Base-by-base conservation (phyloP, 2,888 invertebrate species). In the Euphydryas editha region DNA sequence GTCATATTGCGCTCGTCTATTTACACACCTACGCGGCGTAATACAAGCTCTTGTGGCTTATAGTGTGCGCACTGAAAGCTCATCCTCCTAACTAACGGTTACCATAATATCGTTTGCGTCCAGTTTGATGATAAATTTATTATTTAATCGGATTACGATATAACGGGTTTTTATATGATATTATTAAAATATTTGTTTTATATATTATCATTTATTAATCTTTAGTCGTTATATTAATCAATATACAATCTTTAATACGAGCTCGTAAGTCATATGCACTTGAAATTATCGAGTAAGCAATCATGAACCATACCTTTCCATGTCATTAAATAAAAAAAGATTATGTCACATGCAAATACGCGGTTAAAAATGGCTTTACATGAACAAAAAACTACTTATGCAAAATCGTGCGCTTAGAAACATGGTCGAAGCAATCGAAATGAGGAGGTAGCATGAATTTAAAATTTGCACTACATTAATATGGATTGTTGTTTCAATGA, bases 391-490 rank as follows among this genome's bases (percentile, higher is more conserved):
- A 86, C 85, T 83, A 85, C 84, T 90, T 88, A 89, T 88, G 87
- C 90, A 87, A 85, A 90, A 88, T 87, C 89, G 88, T 90, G 90
- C 83, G 88, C 88, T 88, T 87, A 90, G 87, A 76, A 86, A 90
- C 88, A 90, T 81, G 83, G 81, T 76, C 83, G 79, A 84, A 79
- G 85, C 86, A 84, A 90, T 90, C 86, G 86, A 87, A 88, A 85
- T 81, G 87, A 86, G 81, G 88, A 86, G 86, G 79, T 86, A 85
- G 82, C 85, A 83, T 92, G 92, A 92, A 92, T 92, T 90, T 84
- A 85, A 92, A 92, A 91, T 92, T 90, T 91, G 92, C 90, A 89
- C 88, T 90, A 87, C 92, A 92, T 92, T 91, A 92, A 91, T 92
- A 92, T 92, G 91, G 90, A 92, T 91, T 83, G 91, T 86, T 81